Evolutionary conservation across 2,888 invertebrate species (phyloP), one percentile per base, ranked within the genome.

Genomic region (Gymnoscelis rufifasciata): DNA sequence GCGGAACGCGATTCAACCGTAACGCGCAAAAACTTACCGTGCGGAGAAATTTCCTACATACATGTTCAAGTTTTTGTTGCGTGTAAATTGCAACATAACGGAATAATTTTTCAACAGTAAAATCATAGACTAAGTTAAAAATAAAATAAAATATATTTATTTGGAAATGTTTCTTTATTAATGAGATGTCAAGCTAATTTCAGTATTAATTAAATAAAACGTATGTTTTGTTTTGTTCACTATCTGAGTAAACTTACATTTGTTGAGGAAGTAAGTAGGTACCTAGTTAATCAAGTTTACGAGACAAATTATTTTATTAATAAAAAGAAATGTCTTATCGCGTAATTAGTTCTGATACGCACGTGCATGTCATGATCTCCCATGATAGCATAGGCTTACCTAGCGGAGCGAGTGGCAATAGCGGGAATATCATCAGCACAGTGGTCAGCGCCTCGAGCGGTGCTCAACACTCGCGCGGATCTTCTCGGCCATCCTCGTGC

Each of bases 61-160:
- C 19, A 19, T 5, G 64, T 67, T 60, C 64, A 58, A 64, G 68
- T 77, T 78, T 78, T 78, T 78, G 69, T 67, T 68, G 71, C 68
- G 72, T 74, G 73, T 69, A 71, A 71, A 74, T 75, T 68, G 71
- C 66, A 68, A 68, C 67, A 67, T 80, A 82, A 79, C 77, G 77
- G 78, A 63, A 59, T 60, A 53, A 66, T 73, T 74, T 70, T 69
- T 54, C 44, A 44, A 45, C 42, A 41, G 41, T 51, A 54, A 50
- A 10, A 10, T 48, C 44, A 47, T 43, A 48, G 49, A 47, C 35
- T 33, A 47, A 43, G 54, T 59, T 55, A 52, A 54, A 51, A 52
- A 33, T 33, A 6, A 15, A 33, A 15, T 30, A 13, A 30, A 30
- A 13, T 13, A 4, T n/a, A 8, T 30, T 30, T 30, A 30, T 13